Percentiles rank a stretch among this genome's conserved stretches.
Evolutionary conservation across 2,888 invertebrate genomes (phyloP).

Genomic region (Cheilosia variabilis): DNA sequence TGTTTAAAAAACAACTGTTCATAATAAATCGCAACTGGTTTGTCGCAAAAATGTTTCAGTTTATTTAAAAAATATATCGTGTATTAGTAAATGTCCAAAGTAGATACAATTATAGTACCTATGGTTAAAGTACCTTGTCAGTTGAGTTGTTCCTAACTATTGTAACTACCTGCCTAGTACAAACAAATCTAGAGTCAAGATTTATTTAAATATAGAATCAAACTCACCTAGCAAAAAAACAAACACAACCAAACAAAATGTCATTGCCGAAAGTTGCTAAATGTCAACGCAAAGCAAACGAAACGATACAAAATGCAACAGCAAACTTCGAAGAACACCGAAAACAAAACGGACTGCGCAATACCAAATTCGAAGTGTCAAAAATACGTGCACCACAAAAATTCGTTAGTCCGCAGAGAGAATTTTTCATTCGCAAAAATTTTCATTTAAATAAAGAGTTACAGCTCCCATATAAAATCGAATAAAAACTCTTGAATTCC

Average conservation of each 20-base stretch:
- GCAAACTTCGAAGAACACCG: slow-evolving; percentile 70
- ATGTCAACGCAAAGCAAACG: slow-evolving; percentile 64
- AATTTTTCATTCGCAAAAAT: slow-evolving; percentile 70
- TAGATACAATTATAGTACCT: too few relatives aligned
- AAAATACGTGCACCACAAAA: slow-evolving; percentile 73
- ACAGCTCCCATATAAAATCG: slow-evolving; percentile 15
- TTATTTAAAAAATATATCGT: too few relatives aligned
- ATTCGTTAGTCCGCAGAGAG: slow-evolving; percentile 67
- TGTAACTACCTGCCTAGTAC: too few relatives aligned
- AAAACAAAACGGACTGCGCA: slow-evolving; percentile 66
- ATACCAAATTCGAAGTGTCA: slow-evolving; percentile 73
- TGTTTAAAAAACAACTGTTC: too few relatives aligned
- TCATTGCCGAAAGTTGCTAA: slow-evolving; percentile 46
- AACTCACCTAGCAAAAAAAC: too few relatives aligned
- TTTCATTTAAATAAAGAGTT: slow-evolving; percentile 38
- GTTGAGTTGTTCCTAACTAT: too few relatives aligned
- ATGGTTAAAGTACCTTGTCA: too few relatives aligned
- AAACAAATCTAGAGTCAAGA: too few relatives aligned
- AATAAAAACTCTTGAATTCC: slow-evolving; percentile 3
- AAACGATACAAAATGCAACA: slow-evolving; percentile 72
- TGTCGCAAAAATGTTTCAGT: too few relatives aligned
- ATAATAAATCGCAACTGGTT: too few relatives aligned
- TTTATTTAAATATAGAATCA: too few relatives aligned
- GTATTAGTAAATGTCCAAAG: too few relatives aligned
- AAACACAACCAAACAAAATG: not conserved